These are phyloP conservation scores for Ammospiza caudacuta DNA, from an alignment of 2,113 vertebrate genomes.

Conservation along the genomic window DNA sequence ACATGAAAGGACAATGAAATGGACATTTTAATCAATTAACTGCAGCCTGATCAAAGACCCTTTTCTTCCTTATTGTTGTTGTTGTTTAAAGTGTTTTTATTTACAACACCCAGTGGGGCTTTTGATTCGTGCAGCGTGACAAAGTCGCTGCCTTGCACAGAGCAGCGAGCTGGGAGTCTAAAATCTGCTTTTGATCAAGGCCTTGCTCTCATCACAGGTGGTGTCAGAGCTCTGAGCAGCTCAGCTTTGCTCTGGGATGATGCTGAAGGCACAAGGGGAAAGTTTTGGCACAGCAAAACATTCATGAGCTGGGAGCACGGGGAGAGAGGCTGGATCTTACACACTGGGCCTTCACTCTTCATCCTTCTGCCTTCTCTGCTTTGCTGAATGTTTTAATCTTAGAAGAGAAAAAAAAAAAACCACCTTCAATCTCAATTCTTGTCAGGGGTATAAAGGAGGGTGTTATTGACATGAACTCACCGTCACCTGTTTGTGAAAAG, in stretches of 20 bases:
- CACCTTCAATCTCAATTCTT: not conserved
- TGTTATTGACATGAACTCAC: rapidly evolving
- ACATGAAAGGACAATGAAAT: conserved; percentile 31
- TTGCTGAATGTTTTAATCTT: not conserved
- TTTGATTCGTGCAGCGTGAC: conserved; percentile 15
- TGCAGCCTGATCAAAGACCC: conserved; percentile 44
- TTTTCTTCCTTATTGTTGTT: not conserved
- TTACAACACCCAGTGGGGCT: not conserved
- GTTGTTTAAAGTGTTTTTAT: conserved; percentile 33
- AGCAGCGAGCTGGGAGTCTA: not conserved
- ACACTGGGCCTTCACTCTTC: not conserved
- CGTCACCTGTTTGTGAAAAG: not conserved
- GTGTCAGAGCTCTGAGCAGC: not conserved
- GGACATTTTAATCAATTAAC: conserved; percentile 55
- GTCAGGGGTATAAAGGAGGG: not conserved
- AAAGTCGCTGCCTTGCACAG: not conserved
- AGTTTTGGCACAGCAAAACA: not conserved
- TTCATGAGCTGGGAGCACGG: not conserved
- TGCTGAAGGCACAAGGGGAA: not conserved
- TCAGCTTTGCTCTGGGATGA: conserved; percentile 3
- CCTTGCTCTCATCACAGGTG: conserved; percentile 34
- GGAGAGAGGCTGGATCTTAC: rapidly evolving
- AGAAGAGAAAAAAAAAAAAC: not conserved
- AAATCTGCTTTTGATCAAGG: conserved; percentile 46
- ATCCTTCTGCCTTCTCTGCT: not conserved